phyloP scores from a whole-genome alignment of 2,113 vertebrate species.

The Oncorhynchus tshawytscha region DNA sequence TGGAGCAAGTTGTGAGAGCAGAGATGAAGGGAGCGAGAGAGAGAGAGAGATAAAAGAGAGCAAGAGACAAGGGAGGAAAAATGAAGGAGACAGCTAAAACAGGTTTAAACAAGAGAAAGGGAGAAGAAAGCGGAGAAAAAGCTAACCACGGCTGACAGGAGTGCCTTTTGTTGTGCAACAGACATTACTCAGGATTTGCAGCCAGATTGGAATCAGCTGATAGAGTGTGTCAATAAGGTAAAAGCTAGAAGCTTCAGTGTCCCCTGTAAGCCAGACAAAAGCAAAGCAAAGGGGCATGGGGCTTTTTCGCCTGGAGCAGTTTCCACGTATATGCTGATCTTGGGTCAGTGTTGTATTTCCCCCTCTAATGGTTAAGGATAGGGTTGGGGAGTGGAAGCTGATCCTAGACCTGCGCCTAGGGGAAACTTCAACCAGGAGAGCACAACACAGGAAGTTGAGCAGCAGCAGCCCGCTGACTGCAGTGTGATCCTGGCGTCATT shows the following conservation, averaged over 20 bases:
- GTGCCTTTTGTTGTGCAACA: conserved; percentile 21
- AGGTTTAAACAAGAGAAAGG: conserved; percentile 23
- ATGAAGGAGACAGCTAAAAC: conserved; percentile 29
- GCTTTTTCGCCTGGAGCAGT: no score
- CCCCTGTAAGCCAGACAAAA: neutral
- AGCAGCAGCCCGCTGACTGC: neutral
- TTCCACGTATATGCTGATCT: no score
- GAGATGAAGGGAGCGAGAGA: no score
- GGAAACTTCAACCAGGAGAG: neutral
- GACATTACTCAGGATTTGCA: conserved; percentile 24
- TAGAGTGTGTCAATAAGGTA: conserved; percentile 25
- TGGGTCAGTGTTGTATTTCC: no score
- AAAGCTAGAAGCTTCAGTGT: conserved; percentile 13
- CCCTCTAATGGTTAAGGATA: no score
- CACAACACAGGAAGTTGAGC: neutral
- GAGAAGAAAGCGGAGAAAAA: neutral
- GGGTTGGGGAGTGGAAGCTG: no score
- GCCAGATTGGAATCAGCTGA: conserved; percentile 37
- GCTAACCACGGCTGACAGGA: conserved; percentile 11
- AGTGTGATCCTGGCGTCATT: neutral
- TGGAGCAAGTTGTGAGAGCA: conserved; percentile 47
- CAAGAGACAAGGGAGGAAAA: conserved; percentile 10
- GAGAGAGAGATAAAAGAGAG: neutral
- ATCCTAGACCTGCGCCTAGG: neutral
- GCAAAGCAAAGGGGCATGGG: neutral